These are phyloP conservation scores for Cheilosia variabilis DNA, from an alignment of 2,888 invertebrate species.

Conservation along the genomic window DNA sequence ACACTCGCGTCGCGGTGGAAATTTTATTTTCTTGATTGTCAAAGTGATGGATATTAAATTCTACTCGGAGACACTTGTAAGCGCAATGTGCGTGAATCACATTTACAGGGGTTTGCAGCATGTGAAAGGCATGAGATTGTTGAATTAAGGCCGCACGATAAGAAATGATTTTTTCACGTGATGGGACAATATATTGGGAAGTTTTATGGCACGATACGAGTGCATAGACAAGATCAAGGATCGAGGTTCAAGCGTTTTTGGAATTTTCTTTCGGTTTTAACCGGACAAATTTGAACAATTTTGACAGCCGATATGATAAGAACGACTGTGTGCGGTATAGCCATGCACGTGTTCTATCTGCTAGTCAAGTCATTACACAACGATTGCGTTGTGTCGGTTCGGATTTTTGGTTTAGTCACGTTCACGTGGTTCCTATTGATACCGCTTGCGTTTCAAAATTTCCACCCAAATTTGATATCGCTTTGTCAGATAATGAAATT, in stretches of 20 bases:
- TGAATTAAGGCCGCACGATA: slow-evolving; percentile 51
- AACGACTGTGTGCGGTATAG: too few species aligned
- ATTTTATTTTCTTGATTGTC: slow-evolving; percentile 44
- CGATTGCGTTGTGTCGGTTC: too few species aligned
- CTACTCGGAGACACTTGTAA: neutral
- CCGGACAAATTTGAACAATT: neutral
- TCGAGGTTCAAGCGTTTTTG: slow-evolving; percentile 8
- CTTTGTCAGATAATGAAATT: too few species aligned
- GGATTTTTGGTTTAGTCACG: too few species aligned
- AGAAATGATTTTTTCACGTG: neutral
- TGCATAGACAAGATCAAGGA: slow-evolving; percentile 9
- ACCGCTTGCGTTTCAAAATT: too few species aligned
- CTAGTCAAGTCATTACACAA: too few species aligned
- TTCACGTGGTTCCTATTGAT: too few species aligned
- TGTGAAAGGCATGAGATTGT: slow-evolving; percentile 1
- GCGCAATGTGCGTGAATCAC: slow-evolving; percentile 29
- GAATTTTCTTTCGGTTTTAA: neutral
- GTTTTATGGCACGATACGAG: slow-evolving; percentile 15
- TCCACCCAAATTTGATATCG: too few species aligned
- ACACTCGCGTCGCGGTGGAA: slow-evolving; percentile 28
- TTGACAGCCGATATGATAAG: neutral
- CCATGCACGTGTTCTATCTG: too few species aligned
- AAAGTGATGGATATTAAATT: slow-evolving; percentile 18
- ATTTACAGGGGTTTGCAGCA: neutral
- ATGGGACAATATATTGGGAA: neutral